Evolutionary conservation across 1,140 invertebrate genomes (phyloP).

Genomic region (Temnothorax curvispinosus): DNA sequence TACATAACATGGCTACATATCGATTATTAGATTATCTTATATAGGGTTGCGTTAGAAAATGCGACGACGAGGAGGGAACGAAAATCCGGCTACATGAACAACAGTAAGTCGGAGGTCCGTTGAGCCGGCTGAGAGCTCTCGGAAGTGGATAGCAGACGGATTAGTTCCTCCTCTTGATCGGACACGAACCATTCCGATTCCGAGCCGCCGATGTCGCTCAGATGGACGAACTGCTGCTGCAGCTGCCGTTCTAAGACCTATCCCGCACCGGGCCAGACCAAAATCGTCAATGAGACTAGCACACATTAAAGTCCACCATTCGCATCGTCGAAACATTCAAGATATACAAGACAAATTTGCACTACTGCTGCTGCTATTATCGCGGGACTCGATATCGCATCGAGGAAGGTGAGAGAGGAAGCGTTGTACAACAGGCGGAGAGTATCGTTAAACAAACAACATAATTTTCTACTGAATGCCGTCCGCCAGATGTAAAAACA

Average conservation of each 20-base stretch:
- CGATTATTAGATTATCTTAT: neutral
- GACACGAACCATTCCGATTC: slow-evolving; percentile 92
- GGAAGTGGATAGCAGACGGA: slow-evolving; percentile 87
- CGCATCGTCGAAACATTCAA: slow-evolving; percentile 64
- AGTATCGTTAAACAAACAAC: slow-evolving; percentile 53
- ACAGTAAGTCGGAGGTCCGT: slow-evolving; percentile 84
- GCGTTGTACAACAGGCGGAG: slow-evolving; percentile 31
- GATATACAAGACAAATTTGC: slow-evolving; percentile 48
- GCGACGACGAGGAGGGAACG: neutral
- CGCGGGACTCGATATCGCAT: slow-evolving; percentile 37
- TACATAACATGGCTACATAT: slow-evolving; percentile 15
- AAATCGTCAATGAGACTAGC: slow-evolving; percentile 81
- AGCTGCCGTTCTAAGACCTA: slow-evolving; percentile 84
- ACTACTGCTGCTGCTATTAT: slow-evolving; percentile 36
- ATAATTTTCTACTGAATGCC: slow-evolving; percentile 54
- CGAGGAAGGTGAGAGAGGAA: slow-evolving; percentile 30
- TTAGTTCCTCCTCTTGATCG: slow-evolving; percentile 93
- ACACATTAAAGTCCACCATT: slow-evolving; percentile 81
- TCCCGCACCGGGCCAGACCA: slow-evolving; percentile 79
- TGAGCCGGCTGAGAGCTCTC: slow-evolving; percentile 82
- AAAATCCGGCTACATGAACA: slow-evolving; percentile 78
- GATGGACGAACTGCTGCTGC: slow-evolving; percentile 81
- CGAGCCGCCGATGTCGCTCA: slow-evolving; percentile 86
- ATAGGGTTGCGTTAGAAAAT: neutral
- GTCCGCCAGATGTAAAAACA: slow-evolving; percentile 63